These are phyloP conservation scores for Ardeotis arabs DNA, from an alignment of 2,113 vertebrate genomes.

Conservation along the genomic window DNA sequence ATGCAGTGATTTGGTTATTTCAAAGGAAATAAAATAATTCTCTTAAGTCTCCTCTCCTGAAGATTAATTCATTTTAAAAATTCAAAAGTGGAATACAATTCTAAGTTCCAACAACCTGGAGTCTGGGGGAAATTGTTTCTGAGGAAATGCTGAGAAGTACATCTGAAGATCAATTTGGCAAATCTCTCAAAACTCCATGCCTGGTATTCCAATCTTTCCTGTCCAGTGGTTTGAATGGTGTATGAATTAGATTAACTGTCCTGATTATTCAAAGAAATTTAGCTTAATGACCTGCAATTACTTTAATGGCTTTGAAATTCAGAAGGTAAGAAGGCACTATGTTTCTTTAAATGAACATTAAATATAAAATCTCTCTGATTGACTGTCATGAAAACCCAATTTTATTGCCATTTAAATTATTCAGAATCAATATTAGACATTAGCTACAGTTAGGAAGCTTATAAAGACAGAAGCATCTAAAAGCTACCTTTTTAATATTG, in stretches of 20 bases:
- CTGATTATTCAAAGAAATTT: conserved; percentile 75
- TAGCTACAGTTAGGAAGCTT: conserved; percentile 55
- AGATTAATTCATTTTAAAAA: not conserved
- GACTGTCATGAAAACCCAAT: conserved; percentile 78
- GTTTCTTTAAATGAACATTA: conserved; percentile 78
- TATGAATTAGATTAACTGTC: conserved; percentile 72
- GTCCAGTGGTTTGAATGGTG: conserved; percentile 38
- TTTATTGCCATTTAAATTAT: conserved; percentile 82
- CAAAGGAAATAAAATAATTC: not conserved
- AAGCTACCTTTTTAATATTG: conserved; percentile 10
- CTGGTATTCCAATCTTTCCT: not conserved
- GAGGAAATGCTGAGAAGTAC: not conserved
- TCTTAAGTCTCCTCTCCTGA: not conserved
- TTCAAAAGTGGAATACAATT: not conserved
- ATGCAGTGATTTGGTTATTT: not conserved
- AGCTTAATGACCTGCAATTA: conserved; percentile 77
- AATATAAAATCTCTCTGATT: conserved; percentile 78
- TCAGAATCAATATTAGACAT: conserved; percentile 79
- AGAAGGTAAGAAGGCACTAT: conserved; percentile 73
- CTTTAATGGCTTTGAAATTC: conserved; percentile 77
- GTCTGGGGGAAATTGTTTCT: not conserved
- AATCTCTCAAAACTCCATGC: not conserved
- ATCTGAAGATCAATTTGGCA: not conserved
- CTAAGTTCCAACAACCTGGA: not conserved
- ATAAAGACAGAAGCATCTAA: conserved; percentile 29